These are phyloP conservation scores for Eurois occulta DNA, from an alignment of 2,888 invertebrate genomes.

Conservation along the genomic window DNA sequence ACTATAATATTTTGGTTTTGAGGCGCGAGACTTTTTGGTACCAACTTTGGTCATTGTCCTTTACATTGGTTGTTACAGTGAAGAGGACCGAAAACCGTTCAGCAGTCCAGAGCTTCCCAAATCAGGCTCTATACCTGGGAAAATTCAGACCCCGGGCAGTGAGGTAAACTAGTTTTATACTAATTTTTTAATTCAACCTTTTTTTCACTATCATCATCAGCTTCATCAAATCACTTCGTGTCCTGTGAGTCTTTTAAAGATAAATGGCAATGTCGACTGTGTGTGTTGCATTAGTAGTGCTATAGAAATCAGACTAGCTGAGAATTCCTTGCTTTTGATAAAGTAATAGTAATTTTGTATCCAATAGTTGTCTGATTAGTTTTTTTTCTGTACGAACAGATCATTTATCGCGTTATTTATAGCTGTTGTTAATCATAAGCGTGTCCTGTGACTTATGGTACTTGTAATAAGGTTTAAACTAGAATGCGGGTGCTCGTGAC, in stretches of 20 bases:
- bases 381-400: not conserved
- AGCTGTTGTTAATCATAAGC: not conserved
- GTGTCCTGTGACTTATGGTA: not conserved
- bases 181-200: constrained; percentile 42
- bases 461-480: not conserved
- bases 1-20: too few relatives aligned
- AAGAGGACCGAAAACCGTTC: constrained; percentile 85
- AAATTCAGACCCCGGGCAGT: constrained; percentile 76
- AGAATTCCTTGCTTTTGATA: not conserved
- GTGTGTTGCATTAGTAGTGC: not conserved
- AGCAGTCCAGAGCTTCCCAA: constrained; percentile 84
- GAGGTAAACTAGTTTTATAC: constrained; percentile 76
- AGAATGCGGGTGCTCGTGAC: not conserved
- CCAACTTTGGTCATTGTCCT: too few relatives aligned
- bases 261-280: not conserved
- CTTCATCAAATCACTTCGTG: not conserved
- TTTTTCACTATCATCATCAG: constrained; percentile 27
- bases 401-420: not conserved
- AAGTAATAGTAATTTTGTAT: not conserved
- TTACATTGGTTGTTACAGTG: constrained; percentile 69
- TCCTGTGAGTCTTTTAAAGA: constrained; percentile 16
- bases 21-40: too few relatives aligned
- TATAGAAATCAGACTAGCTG: not conserved
- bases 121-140: constrained; percentile 78
- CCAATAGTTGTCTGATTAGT: not conserved